Percentiles rank a stretch among this genome's conserved stretches.
Conservation (phyloP, 2,888 invertebrate species). For the Teinopalpus imperialis region DNA sequence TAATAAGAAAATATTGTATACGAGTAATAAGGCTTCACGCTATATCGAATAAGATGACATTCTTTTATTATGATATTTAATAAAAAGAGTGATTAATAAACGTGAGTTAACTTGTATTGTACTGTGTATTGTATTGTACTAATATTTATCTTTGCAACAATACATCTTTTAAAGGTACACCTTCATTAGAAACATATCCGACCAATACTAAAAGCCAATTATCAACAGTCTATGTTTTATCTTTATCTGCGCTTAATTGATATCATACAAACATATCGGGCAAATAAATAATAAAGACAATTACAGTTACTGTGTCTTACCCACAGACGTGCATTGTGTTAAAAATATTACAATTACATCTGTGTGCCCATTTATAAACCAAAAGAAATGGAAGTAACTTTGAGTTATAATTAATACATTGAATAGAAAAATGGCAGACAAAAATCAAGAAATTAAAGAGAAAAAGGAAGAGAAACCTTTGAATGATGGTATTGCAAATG, state of each 20-base stretch:
- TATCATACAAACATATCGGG: constrained; percentile 70
- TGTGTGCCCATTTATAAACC: constrained; percentile 37
- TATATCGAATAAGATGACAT: too few species aligned
- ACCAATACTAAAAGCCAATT: constrained; percentile 38
- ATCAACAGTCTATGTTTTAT: constrained; percentile 46
- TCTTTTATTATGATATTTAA: too few species aligned
- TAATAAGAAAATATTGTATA: too few species aligned
- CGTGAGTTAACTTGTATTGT: too few species aligned
- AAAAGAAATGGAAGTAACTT: constrained; percentile 49
- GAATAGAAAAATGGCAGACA: constrained; percentile 52
- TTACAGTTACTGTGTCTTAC: constrained; percentile 48
- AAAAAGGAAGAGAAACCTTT: constrained; percentile 63
- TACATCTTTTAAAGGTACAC: background rate
- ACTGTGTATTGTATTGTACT: too few species aligned
- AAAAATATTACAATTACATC: constrained; percentile 49
- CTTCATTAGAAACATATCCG: constrained; percentile 24
- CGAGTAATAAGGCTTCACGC: too few species aligned
- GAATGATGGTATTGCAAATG: constrained; percentile 44
- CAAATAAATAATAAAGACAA: constrained; percentile 59
- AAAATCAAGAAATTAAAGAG: constrained; percentile 46
- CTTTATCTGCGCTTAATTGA: constrained; percentile 66
- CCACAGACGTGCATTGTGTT: constrained; percentile 51
- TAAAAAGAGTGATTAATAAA: too few species aligned
- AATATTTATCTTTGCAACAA: background rate
- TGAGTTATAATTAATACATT: constrained; percentile 19